Evolutionary conservation across 2,888 invertebrate species (phyloP).

Genomic region (Clostera curtula): DNA sequence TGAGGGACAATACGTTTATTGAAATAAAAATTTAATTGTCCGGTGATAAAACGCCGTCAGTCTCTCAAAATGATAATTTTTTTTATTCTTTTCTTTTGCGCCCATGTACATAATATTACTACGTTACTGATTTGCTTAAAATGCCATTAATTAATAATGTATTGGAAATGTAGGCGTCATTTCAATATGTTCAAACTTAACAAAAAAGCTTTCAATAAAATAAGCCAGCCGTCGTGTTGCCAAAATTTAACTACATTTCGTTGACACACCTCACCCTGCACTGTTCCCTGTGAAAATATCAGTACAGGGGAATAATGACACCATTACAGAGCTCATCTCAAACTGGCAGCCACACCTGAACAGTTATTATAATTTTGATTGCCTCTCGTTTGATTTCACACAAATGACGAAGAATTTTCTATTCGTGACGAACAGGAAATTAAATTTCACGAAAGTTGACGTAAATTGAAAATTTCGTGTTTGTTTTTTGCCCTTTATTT

Average conservation of each 20-base stretch:
- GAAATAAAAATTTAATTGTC: too few relatives aligned
- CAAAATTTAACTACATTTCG: constrained; percentile 24
- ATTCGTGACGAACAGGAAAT: constrained; percentile 48
- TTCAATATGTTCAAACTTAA: constrained; percentile 16
- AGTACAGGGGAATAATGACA: constrained; percentile 3
- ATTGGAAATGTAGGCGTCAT: constrained; percentile 3
- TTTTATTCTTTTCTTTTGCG: background rate
- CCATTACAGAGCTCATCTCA: constrained; percentile 14
- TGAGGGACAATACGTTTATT: too few relatives aligned
- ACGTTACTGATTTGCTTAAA: too few relatives aligned
- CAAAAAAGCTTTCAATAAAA: constrained; percentile 25
- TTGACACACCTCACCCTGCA: constrained; percentile 15
- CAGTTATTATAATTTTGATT: constrained; percentile 58
- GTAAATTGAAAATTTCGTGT: constrained; percentile 1
- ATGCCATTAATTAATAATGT: too few relatives aligned
- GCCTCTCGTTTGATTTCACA: constrained; percentile 35
- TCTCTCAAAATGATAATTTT: constrained; percentile 6
- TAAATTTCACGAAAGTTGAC: constrained; percentile 32
- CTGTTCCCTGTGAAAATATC: background rate
- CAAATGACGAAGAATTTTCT: constrained; percentile 30
- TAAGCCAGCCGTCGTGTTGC: constrained; percentile 17
- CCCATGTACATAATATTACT: too few relatives aligned
- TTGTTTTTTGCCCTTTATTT: too few relatives aligned
- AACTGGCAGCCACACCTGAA: constrained; percentile 30
- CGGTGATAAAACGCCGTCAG: too few relatives aligned